phyloP scores from a whole-genome alignment of 2,113 vertebrate genomes.

The Peromyscus maniculatus region DNA sequence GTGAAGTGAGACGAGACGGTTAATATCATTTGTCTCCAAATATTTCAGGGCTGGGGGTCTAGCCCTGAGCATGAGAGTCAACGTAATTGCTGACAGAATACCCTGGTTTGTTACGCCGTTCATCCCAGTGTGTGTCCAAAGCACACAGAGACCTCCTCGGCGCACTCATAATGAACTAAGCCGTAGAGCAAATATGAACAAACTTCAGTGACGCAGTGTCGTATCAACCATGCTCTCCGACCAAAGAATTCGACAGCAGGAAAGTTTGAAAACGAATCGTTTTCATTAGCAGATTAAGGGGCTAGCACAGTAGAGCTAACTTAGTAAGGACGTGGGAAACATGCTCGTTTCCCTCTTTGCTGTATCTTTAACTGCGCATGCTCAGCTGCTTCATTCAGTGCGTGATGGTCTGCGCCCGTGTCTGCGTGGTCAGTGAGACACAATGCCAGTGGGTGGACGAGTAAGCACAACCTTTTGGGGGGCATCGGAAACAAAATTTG shows the following conservation, averaged over 20 bases:
- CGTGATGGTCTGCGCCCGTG: not conserved
- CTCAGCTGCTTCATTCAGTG: not conserved
- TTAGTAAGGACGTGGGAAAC: not conserved
- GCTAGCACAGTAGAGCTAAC: not conserved
- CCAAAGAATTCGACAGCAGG: not conserved
- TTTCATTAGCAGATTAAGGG: constrained; percentile 36
- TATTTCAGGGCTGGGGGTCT: not conserved
- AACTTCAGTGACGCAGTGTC: constrained; percentile 10
- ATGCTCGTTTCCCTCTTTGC: not conserved
- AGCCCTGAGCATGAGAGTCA: not conserved
- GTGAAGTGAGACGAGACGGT: not conserved
- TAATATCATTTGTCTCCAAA: not conserved
- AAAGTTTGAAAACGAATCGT: constrained; percentile 32
- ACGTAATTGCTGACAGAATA: not conserved
- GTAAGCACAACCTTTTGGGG: not conserved
- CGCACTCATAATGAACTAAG: not conserved
- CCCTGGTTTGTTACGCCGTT: not conserved
- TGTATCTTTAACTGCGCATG: not conserved
- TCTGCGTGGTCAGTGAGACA: too few species aligned
- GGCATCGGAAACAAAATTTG: not conserved
- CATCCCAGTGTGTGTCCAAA: not conserved
- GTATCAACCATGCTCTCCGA: not conserved
- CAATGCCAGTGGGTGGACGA: not conserved
- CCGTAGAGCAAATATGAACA: not conserved
- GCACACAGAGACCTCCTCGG: not conserved